Conservation (phyloP, 2,797 vertebrate species). For the Pelodytes ibericus region DNA sequence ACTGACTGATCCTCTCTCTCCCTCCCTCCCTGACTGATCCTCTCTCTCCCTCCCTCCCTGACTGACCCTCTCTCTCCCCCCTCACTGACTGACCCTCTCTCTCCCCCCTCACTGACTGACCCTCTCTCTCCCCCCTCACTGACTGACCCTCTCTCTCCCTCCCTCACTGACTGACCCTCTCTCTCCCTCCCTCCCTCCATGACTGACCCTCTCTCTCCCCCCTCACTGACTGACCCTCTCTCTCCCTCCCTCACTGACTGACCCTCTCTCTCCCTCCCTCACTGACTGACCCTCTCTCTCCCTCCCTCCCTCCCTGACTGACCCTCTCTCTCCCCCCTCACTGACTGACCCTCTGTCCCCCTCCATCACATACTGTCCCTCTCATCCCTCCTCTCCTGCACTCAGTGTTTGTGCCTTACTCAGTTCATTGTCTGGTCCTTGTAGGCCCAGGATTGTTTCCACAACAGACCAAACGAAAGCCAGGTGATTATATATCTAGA, state of each 20-base stretch:
- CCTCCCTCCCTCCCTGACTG: neutral
- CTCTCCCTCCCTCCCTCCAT: too few species aligned
- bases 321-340: neutral
- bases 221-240: neutral
- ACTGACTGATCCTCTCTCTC: neutral
- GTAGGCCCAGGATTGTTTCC: slow-evolving; percentile 3
- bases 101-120: neutral
- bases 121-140: neutral
- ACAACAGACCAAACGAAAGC: slow-evolving; percentile 15
- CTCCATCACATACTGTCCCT: neutral
- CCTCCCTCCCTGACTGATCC: neutral
- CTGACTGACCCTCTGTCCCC: neutral
- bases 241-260: neutral
- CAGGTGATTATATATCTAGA: slow-evolving; percentile 8
- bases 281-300: neutral
- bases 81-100: neutral
- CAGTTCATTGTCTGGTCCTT: neutral
- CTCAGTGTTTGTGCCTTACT: neutral
- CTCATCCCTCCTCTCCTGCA: neutral
- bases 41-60: neutral
- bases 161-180: neutral
- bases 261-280: neutral
- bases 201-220: neutral
- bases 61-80: too few species aligned
- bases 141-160: too few species aligned